These are phyloP conservation scores for Odontophorus gujanensis DNA, from an alignment of 2,113 vertebrate genomes.

Conservation along the genomic window DNA sequence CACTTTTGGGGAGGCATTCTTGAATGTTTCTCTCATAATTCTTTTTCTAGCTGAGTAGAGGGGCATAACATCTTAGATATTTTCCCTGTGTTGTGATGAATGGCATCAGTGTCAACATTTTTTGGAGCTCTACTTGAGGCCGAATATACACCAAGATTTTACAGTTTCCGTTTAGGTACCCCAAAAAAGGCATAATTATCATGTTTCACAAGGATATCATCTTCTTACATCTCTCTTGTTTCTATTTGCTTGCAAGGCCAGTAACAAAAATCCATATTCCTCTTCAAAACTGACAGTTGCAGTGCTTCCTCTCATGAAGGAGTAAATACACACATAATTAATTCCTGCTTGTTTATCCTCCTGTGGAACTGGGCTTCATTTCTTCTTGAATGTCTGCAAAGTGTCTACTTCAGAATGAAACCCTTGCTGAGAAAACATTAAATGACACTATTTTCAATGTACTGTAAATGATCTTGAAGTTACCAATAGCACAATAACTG, in stretches of 20 bases:
- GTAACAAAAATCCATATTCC: not conserved
- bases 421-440: not conserved
- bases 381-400: not conserved
- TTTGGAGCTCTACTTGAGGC: not conserved
- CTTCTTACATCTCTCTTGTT: not conserved
- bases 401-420: not conserved
- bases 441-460: not conserved
- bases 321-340: accelerated
- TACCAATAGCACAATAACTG: not conserved
- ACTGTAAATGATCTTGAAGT: not conserved
- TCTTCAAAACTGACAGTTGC: not conserved
- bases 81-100: not conserved
- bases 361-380: not conserved
- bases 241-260: not conserved
- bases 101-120: not conserved
- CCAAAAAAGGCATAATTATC: not conserved
- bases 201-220: not conserved
- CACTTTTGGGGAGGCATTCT: not conserved
- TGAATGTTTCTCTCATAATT: not conserved
- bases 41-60: not conserved
- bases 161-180: not conserved
- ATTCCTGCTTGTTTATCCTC: not conserved
- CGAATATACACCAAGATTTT: not conserved
- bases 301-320: not conserved
- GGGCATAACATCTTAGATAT: not conserved